Percentiles rank a stretch among this genome's conserved stretches.
phyloP scores from a whole-genome alignment of 2,113 vertebrate species.

The Mormyrus iriodes region DNA sequence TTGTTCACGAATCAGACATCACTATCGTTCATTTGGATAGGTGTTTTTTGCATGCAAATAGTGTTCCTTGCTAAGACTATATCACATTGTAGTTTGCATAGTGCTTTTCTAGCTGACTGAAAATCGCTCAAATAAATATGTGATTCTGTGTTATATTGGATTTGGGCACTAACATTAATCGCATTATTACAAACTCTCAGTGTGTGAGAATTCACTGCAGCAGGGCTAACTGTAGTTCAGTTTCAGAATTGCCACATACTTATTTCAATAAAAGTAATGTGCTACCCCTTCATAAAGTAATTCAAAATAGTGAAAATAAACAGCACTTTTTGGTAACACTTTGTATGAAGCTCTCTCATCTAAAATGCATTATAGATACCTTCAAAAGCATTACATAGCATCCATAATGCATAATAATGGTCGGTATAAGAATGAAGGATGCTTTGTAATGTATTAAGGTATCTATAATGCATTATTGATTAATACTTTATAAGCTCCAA shows the following conservation, averaged over 20 bases:
- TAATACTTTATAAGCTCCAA: neutral
- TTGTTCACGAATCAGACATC: too few species aligned
- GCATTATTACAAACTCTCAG: neutral
- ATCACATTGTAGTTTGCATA: neutral
- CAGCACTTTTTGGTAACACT: neutral
- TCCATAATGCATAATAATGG: neutral
- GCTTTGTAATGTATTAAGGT: neutral
- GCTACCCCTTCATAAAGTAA: neutral
- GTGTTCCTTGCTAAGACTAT: neutral
- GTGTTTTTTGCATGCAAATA: neutral
- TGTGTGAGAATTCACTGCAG: neutral
- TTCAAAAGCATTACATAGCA: neutral
- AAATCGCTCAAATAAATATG: neutral
- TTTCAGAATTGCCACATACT: neutral
- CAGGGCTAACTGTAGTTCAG: neutral
- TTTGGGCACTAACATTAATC: neutral
- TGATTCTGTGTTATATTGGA: neutral
- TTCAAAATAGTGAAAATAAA: neutral
- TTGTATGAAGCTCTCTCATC: neutral
- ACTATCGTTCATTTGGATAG: too few species aligned
- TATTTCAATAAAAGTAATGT: neutral
- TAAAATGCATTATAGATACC: neutral
- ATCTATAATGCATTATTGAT: neutral
- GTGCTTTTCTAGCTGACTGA: neutral
- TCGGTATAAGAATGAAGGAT: neutral